Evolutionary conservation across 2,797 vertebrate genomes (phyloP).

Genomic region (Clangula hyemalis): DNA sequence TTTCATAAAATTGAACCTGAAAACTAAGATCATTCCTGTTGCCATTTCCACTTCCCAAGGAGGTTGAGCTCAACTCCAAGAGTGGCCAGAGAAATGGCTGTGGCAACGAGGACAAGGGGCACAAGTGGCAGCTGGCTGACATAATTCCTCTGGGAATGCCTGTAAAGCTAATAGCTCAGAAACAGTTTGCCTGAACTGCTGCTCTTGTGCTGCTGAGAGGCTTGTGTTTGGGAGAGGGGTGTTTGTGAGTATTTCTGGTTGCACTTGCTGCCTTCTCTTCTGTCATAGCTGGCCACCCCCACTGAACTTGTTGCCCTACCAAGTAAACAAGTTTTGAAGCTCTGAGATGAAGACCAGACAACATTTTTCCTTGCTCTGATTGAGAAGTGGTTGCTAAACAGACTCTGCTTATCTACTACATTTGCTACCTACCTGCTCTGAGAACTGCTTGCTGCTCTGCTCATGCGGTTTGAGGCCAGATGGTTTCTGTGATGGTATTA

Average conservation of each 20-base stretch:
- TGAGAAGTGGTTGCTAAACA: neutral
- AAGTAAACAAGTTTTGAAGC: neutral
- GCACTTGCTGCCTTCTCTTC: neutral
- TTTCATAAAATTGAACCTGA: neutral
- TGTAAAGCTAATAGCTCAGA: neutral
- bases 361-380: neutral
- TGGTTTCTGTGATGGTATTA: neutral
- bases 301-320: neutral
- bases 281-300: neutral
- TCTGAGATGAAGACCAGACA: neutral
- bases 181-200: rapidly evolving
- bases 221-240: neutral
- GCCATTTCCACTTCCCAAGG: neutral
- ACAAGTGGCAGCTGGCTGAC: neutral
- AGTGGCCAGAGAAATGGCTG: neutral
- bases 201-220: neutral
- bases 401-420: neutral
- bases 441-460: neutral
- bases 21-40: neutral
- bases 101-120: neutral
- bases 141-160: neutral
- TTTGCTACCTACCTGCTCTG: neutral
- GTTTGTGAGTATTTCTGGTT: neutral
- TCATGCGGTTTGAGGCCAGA: neutral
- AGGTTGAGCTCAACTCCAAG: neutral